These are phyloP conservation scores for Dinoponera quadriceps DNA, from an alignment of 1,140 invertebrate genomes.

Conservation along the genomic window DNA sequence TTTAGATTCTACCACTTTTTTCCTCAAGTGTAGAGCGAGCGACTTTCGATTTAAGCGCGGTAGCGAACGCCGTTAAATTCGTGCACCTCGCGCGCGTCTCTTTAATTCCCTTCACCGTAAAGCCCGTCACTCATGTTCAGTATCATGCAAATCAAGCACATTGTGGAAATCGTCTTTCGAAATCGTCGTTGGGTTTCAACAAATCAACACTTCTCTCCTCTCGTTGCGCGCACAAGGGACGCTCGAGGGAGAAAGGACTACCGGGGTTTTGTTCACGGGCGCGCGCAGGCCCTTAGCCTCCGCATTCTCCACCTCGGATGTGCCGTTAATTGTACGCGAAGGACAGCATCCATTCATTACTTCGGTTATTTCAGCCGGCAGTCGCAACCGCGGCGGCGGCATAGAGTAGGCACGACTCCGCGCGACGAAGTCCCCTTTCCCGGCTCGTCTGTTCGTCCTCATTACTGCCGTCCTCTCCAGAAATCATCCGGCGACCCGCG, in stretches of 20 bases:
- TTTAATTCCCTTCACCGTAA: not conserved
- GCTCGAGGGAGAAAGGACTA: constrained; percentile 14
- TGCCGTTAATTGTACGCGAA: constrained; percentile 64
- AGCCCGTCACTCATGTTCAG: not conserved
- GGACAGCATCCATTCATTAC: constrained; percentile 58
- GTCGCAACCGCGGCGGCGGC: not conserved
- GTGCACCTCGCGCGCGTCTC: too few species aligned
- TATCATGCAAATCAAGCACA: not conserved
- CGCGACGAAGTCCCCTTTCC: constrained; percentile 56
- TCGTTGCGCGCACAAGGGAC: not conserved
- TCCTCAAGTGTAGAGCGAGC: too few species aligned
- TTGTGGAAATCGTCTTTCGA: constrained; percentile 1
- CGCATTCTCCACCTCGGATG: constrained; percentile 56
- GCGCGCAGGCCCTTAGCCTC: not conserved
- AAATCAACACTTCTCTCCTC: constrained; percentile 18
- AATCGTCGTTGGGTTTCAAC: constrained; percentile 18
- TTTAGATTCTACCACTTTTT: too few species aligned
- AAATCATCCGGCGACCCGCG: constrained; percentile 66
- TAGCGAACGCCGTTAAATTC: too few species aligned
- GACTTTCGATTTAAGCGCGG: too few species aligned
- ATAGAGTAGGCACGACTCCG: not conserved
- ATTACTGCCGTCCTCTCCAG: constrained; percentile 55
- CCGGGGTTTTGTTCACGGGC: constrained; percentile 1
- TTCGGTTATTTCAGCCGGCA: constrained; percentile 15
- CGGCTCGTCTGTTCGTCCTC: constrained; percentile 36